Evolutionary conservation across 2,888 invertebrate species (phyloP).

Genomic region (Harpalus rubripes): DNA sequence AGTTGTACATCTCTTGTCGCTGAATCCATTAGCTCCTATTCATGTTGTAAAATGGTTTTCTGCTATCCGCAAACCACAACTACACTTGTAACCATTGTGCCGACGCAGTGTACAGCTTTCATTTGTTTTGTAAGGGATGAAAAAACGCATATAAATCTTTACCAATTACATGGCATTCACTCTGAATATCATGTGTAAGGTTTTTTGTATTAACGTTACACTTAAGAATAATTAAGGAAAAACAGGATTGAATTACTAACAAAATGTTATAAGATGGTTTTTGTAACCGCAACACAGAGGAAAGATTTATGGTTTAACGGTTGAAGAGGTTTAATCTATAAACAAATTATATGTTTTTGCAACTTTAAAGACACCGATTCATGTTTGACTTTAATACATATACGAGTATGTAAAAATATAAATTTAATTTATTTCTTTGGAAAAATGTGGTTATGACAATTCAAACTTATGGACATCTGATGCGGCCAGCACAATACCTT

Average conservation of each 20-base stretch:
- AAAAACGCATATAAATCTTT: background rate
- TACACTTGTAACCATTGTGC: constrained; percentile 1
- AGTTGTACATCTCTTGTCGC: background rate
- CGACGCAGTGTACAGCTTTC: background rate
- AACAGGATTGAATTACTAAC: constrained; percentile 6
- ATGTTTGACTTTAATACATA: too few species aligned
- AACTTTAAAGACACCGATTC: too few species aligned
- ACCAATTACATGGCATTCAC: constrained; percentile 1
- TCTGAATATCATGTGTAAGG: background rate
- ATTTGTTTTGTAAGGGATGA: constrained; percentile 1
- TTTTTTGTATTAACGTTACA: background rate
- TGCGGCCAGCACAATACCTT: too few species aligned
- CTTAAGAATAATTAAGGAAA: background rate
- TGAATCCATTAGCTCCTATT: background rate
- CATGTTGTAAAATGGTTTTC: background rate
- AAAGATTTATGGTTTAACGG: constrained; percentile 2
- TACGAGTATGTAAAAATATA: too few species aligned
- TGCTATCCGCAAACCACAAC: constrained; percentile 1
- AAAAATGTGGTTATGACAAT: too few species aligned
- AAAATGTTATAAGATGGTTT: background rate
- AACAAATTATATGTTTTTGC: background rate
- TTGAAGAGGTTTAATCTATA: background rate
- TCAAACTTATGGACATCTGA: too few species aligned
- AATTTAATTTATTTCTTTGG: too few species aligned
- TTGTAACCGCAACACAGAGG: background rate